Base-by-base conservation (phyloP, 2,113 vertebrate genomes). In the Symphodus melops region DNA sequence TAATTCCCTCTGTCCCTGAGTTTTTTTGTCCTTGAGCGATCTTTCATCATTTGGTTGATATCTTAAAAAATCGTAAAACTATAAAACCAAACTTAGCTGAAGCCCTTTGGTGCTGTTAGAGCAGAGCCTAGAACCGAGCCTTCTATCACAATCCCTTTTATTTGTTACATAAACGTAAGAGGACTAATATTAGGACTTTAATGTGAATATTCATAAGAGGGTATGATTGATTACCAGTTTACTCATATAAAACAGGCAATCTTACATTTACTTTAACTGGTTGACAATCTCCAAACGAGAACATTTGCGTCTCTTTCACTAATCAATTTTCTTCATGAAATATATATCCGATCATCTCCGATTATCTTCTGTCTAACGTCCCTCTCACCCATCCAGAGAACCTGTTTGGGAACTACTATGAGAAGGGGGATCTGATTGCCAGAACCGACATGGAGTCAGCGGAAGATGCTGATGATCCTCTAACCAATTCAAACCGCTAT, bases 321-420 rank as follows among this genome's bases (percentile, higher is more conserved):
- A 25, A 25, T 25, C 25, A 25, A 25, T 3, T 25, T 3, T 46
- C 19, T 49, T 14, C 46, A 11, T 13, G 23, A 37, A 66, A 37
- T 8, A 33, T 48, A 55, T 7, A 39, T 37, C 46, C 14, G 56
- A 13, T n/a, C 25, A n/a, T 39, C 5, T 5, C 21, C 46, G 8
- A 4, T 2, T 53, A 6, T 33, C 3, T 33, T 33, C 60, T 19
- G 46, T 21, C 8, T 8, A 13, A 4, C 33, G 9, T 28, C 0
- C 0, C 28, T 1, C 0, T 13, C 25, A 0, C 0, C 3, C 1
- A 53, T 57, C 19, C 21, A 99, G 98, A 99, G 78, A 99, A 99
- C 86, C 87, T 99, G 80, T 98, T 98, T 94, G 96, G 95, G 68
- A 95, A 70, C 5, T 99, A 98, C 85, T 92, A 97, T 86, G 94